Percentiles rank a stretch among this genome's conserved stretches.
phyloP scores from a whole-genome alignment of 1,140 invertebrate genomes.

The Platorchestia sp. region DNA sequence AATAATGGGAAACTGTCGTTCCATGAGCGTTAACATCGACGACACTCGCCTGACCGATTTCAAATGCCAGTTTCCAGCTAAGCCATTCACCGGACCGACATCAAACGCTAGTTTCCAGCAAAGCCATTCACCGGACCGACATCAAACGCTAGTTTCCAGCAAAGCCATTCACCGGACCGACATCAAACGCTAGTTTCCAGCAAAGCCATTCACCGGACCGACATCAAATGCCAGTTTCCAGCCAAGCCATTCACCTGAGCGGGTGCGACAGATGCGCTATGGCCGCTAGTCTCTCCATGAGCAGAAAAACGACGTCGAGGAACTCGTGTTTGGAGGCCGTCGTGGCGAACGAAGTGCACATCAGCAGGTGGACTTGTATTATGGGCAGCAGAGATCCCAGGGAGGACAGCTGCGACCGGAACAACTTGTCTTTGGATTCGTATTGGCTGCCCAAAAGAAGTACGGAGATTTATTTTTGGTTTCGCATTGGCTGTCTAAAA shows the following conservation, averaged over 20 bases:
- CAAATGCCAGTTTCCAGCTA: too few species aligned
- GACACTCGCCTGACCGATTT: too few species aligned
- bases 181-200: too few species aligned
- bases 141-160: too few species aligned
- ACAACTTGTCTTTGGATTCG: slow-evolving; percentile 78
- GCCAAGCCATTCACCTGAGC: slow-evolving; percentile 74
- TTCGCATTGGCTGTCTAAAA: not conserved
- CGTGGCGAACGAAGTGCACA: slow-evolving; percentile 79
- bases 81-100: too few species aligned
- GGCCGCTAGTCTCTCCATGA: slow-evolving; percentile 77
- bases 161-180: too few species aligned
- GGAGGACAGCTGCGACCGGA: slow-evolving; percentile 76
- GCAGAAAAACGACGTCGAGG: slow-evolving; percentile 78
- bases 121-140: too few species aligned
- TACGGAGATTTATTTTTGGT: not conserved
- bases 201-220: too few species aligned
- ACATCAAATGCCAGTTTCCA: too few species aligned
- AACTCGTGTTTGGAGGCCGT: slow-evolving; percentile 81
- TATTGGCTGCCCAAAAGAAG: slow-evolving; percentile 74
- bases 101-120: too few species aligned
- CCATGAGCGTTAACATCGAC: too few species aligned
- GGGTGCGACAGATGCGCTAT: slow-evolving; percentile 80
- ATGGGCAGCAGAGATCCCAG: slow-evolving; percentile 77
- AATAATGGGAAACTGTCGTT: too few species aligned
- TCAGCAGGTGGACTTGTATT: slow-evolving; percentile 78